Percentiles rank a stretch among this genome's conserved stretches.
Conservation (phyloP, 2,113 vertebrate genomes). For the Ptyas mucosa region DNA sequence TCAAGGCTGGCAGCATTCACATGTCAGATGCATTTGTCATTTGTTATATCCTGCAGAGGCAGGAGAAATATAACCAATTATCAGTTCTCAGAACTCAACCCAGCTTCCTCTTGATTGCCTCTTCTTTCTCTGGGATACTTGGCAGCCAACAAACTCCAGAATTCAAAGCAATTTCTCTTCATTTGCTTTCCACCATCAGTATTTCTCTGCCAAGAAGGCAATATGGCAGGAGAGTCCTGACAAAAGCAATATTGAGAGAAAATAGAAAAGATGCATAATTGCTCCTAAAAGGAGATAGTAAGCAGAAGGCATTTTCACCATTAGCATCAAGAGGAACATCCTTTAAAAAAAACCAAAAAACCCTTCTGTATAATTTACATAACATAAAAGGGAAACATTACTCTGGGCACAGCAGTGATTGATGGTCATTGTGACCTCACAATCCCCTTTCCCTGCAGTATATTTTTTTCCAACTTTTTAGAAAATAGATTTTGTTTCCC, state of each 20-base stretch:
- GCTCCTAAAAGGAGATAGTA: background rate
- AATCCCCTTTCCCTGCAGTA: background rate
- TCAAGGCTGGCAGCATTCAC: background rate
- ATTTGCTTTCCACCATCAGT: background rate
- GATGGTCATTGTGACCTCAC: background rate
- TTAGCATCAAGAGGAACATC: background rate
- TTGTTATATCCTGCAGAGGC: constrained; percentile 14
- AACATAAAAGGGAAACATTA: background rate
- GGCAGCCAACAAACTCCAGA: background rate
- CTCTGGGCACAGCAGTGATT: background rate
- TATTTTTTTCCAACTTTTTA: background rate
- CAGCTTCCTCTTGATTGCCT: accelerated
- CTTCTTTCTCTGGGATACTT: background rate
- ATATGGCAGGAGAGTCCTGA: background rate
- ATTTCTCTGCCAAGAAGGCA: background rate
- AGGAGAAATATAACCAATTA: constrained; percentile 22
- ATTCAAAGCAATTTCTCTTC: background rate
- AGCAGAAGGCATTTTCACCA: background rate
- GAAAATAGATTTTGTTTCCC: background rate
- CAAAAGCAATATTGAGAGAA: background rate
- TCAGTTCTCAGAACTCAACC: background rate
- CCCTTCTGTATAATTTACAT: background rate
- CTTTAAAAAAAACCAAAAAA: background rate
- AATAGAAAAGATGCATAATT: background rate
- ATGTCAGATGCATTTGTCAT: constrained; percentile 14